Base-by-base conservation (phyloP, 2,113 vertebrate genomes). In the Mandrillus leucophaeus region DNA sequence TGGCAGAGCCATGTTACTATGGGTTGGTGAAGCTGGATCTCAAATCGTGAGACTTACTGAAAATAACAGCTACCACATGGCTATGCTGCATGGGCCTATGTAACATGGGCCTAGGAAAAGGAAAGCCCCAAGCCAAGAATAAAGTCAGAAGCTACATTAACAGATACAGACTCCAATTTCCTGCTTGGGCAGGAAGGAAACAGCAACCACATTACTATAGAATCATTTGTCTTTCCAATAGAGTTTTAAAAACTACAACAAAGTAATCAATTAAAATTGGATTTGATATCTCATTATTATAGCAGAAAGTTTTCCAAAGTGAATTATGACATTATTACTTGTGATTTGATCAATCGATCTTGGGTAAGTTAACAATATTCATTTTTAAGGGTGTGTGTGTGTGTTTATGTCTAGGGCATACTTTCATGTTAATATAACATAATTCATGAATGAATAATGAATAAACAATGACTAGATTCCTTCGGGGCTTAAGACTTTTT, bases 261-360 rank as follows among this genome's bases (percentile, higher is more conserved):
- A 85, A 75, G 13, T 38, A 96, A 70, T 80, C 64, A 95, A 64
- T 84, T 95, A 92, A 96, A 95, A 90, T 25, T 27, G n/a, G 23
- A 96, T 90, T 92, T 92, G 50, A 32, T 70, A 81, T 85, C 27
- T 57, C 55, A 90, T 88, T 52, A 93, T 27, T 48, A 79, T 43
- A 79, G 82, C 38, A 93, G 57, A 55, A 93, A 95, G 61, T 70
- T 70, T 88, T 93, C 40, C 80, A 68, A 96, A 96, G 84, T n/a
- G 23, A 86, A 73, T 50, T 81, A 23, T 50, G 64, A 94, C 38
- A 68, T 40, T 30, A 86, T 82, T 75, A 82, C 32, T 38, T 25
- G 23, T 72, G 66, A 94, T 76, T 81, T 61, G 73, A 83, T 87
- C 70, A 76, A 83, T 72, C 22, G 70, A 45, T 35, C 13, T 48